Evolutionary conservation across 2,888 invertebrate genomes (phyloP).

Genomic region (Eudasyphora cyanicolor): DNA sequence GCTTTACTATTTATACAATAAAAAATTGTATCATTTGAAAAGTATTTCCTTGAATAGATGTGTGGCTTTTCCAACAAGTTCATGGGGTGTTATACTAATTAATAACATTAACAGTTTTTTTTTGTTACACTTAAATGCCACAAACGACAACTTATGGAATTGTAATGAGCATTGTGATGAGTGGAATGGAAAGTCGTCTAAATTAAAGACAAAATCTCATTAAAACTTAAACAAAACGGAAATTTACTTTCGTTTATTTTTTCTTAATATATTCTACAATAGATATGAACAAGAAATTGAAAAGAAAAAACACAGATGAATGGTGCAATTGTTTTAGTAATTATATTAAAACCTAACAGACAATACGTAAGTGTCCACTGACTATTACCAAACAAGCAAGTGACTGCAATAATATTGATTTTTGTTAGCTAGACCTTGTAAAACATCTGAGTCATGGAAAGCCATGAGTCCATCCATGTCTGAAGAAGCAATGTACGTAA

Average conservation of each 20-base stretch:
- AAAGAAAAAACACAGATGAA: not conserved
- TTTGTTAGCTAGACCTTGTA: not conserved
- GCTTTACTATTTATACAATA: not conserved
- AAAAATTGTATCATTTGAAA: no score
- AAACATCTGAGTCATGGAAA: not conserved
- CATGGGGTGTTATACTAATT: not conserved
- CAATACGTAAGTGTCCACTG: no score
- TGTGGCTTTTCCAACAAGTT: not conserved
- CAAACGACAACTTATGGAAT: not conserved
- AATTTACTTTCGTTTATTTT: not conserved
- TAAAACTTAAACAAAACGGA: not conserved
- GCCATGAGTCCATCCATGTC: not conserved
- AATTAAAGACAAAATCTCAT: not conserved
- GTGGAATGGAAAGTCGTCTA: no score
- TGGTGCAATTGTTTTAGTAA: not conserved
- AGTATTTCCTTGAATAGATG: not conserved
- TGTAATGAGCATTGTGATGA: no score
- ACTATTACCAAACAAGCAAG: no score
- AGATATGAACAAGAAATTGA: not conserved
- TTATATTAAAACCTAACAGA: no score
- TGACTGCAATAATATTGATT: not conserved
- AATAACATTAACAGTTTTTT: not conserved
- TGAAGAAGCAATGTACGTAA: not conserved
- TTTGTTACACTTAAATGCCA: not conserved
- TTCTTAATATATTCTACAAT: not conserved